Conservation (phyloP, 1,140 invertebrate species). For the Campoletis sonorensis region DNA sequence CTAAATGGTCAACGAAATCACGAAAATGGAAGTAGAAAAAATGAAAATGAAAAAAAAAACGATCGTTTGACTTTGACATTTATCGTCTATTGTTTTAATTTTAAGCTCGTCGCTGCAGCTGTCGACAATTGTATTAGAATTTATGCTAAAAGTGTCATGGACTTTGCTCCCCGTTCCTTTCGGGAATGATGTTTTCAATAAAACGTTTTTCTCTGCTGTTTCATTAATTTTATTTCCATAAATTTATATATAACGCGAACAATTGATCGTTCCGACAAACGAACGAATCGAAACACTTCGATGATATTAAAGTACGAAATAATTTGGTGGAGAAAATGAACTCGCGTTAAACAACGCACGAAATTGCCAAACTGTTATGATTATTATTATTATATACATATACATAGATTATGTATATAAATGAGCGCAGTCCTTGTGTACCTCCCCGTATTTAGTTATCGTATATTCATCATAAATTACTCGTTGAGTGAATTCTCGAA, state of each 20-base stretch:
- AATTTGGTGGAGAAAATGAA: no score
- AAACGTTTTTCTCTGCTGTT: background rate
- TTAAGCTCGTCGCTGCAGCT: background rate
- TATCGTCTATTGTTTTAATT: slow-evolving; percentile 24
- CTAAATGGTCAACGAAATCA: background rate
- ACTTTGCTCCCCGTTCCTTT: background rate
- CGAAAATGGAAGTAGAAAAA: background rate
- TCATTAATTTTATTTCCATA: no score
- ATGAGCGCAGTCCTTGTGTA: slow-evolving; percentile 18
- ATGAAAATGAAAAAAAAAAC: no score
- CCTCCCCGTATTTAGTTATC: slow-evolving; percentile 36
- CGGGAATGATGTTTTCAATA: background rate
- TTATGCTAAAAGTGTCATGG: background rate
- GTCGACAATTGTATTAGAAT: slow-evolving; percentile 8
- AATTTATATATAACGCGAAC: no score
- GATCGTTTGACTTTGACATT: slow-evolving; percentile 11
- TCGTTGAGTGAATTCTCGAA: slow-evolving; percentile 36
- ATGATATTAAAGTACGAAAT: no score
- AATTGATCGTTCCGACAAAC: no score
- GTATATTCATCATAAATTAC: slow-evolving; percentile 42
- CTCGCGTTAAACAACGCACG: no score
- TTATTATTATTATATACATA: no score
- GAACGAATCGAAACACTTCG: no score
- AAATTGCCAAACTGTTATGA: no score
- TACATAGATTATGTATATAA: background rate